Base-by-base conservation (phyloP, 2,797 vertebrate genomes). In the Adrianichthys oophorus region DNA sequence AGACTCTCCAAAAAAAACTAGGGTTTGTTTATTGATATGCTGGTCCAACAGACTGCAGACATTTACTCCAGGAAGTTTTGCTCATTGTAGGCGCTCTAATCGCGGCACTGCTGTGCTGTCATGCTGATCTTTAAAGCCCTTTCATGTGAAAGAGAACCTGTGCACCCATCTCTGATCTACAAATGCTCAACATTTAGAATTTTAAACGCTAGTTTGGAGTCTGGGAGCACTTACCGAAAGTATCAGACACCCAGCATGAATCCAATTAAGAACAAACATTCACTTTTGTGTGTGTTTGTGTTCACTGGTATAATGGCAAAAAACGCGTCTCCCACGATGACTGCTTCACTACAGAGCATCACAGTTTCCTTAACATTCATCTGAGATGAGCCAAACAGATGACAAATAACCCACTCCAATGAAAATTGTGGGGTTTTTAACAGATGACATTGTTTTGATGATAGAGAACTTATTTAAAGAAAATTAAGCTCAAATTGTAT, bases 331-430 rank as follows among this genome's bases (percentile, higher is more conserved):
- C 50, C 60, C 48, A 54, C 75, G 72, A 66, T 70, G 80, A 76
- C 74, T 73, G 80, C 74, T 79, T 85, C 79, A 76, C 84, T 75
- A 77, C 62, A 66, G 68, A 16, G 70, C 73, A 72, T 59, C 59
- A 58, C 63, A 62, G 69, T 59, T 53, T 65, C 72, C 83, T 82
- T 82, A 84, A 75, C 56, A 63, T 83, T 72, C 55, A 66, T 65
- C 69, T 58, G 61, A 79, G 79, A 87, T 78, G 80, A 65, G 73
- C 60, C 64, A 68, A 74, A 66, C 53, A 65, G 29, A 37, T 10
- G 10, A 37, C 29, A 12, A 32, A 32, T 12, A 8, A 10, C 29
- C 29, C 29, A 32, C 2, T 10, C 29, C 7, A 32, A 32, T 32
- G 1, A 1, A 7, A 7, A 2, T 32, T 32, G 7, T 32, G 29